Evolutionary conservation across 2,113 vertebrate species (phyloP).

Genomic region (Felis catus): DNA sequence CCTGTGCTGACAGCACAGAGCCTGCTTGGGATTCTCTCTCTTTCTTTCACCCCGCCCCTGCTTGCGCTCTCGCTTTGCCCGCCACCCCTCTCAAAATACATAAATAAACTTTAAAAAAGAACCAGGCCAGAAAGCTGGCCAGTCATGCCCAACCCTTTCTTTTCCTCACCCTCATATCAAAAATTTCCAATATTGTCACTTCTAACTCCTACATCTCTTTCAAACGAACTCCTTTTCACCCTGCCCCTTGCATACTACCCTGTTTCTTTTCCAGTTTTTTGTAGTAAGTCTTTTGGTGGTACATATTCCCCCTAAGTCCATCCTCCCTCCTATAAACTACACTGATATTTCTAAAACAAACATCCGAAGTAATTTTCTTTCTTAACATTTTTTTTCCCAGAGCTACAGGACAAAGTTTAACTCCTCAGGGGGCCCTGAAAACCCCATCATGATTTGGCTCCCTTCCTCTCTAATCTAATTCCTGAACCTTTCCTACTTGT

Average conservation of each 20-base stretch:
- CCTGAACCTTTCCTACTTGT: background rate
- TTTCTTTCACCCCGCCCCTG: too few species aligned
- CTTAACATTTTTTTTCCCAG: background rate
- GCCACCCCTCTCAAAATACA: too few species aligned
- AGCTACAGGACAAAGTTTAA: background rate
- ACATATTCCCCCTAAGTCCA: background rate
- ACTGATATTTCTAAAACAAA: slow-evolving; percentile 2
- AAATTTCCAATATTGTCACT: background rate
- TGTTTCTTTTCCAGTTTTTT: background rate
- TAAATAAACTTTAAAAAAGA: background rate
- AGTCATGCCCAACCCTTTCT: background rate
- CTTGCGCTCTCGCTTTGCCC: too few species aligned
- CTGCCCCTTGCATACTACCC: background rate
- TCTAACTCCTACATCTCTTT: background rate
- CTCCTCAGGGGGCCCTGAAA: background rate
- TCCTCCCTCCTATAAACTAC: background rate
- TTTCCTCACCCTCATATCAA: background rate
- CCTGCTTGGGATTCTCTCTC: too few species aligned
- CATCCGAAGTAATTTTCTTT: background rate
- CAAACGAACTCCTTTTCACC: background rate
- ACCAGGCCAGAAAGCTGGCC: background rate
- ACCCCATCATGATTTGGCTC: background rate
- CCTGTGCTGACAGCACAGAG: too few species aligned
- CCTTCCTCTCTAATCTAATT: background rate
- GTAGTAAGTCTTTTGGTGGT: background rate